These are phyloP conservation scores for Crambe crambe DNA, from an alignment of 37 sponge, comb jelly and placozoan genomes.

Conservation along the genomic window DNA sequence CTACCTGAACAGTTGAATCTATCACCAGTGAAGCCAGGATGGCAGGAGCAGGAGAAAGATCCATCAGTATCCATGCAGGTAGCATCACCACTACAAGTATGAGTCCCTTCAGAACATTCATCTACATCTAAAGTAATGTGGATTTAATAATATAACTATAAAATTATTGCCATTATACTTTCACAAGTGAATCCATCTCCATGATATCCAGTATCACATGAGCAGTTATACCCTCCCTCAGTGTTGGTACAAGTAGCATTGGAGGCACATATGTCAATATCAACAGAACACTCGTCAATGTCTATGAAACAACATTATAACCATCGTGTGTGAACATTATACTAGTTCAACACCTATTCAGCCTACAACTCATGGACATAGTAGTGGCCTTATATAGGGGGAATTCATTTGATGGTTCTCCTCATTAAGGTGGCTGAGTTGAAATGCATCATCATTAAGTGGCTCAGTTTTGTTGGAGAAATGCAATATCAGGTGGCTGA, in stretches of 20 bases:
- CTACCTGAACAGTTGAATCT: constrained; percentile 14
- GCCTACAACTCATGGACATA: too few species aligned
- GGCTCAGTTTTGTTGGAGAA: too few species aligned
- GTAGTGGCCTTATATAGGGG: too few species aligned
- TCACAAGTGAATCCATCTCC: constrained; percentile 22
- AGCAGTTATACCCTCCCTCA: constrained; percentile 41
- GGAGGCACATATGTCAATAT: not conserved
- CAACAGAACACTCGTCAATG: constrained; percentile 46
- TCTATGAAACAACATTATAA: constrained; percentile 20
- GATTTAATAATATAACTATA: not conserved
- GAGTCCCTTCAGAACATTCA: constrained; percentile 33
- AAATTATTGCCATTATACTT: not conserved
- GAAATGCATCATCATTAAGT: too few species aligned
- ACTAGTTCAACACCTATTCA: not conserved
- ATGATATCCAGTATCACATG: constrained; percentile 44
- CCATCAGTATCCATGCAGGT: constrained; percentile 55
- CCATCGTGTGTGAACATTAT: not conserved
- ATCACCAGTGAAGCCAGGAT: constrained; percentile 26
- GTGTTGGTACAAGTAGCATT: constrained; percentile 35
- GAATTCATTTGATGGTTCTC: too few species aligned
- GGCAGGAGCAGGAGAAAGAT: constrained; percentile 51
- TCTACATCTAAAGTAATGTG: constrained; percentile 76
- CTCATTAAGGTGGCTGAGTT: too few species aligned
- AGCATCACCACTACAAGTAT: constrained; percentile 25
- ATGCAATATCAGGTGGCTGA: too few species aligned